Percentiles rank a stretch among this genome's conserved stretches.
Evolutionary conservation across 2,888 invertebrate species (phyloP).

Genomic region (Epicampocera succincta): DNA sequence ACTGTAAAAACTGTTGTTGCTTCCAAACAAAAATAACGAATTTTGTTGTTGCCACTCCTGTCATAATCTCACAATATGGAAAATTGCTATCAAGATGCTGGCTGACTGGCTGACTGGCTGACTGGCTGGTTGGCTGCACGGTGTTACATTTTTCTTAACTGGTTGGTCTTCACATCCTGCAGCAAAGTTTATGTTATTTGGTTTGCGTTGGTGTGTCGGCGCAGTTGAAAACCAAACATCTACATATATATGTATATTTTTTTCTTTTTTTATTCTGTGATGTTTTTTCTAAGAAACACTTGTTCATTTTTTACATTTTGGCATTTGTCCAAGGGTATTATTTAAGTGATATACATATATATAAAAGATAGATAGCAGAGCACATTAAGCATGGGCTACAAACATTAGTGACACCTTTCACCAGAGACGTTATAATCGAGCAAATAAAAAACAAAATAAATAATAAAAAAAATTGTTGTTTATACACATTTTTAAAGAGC

Average conservation of each 20-base stretch:
- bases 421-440: constrained; percentile 26
- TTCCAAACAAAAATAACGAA: constrained; percentile 16
- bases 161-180: not conserved
- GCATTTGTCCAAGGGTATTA: constrained; percentile 48
- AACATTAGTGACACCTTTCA: constrained; percentile 39
- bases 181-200: not conserved
- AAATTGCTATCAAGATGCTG: constrained; percentile 29
- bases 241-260: not conserved
- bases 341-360: constrained; percentile 25
- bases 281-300: constrained; percentile 28
- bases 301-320: constrained; percentile 38
- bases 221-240: not conserved
- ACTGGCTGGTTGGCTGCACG: not conserved
- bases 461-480: constrained; percentile 1
- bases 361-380: not conserved
- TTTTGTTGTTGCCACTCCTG: constrained; percentile 14
- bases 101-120: not conserved
- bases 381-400: constrained; percentile 13
- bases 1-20: not conserved
- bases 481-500: constrained; percentile 17
- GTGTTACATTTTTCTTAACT: constrained; percentile 14
- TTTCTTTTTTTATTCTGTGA: not conserved
- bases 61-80: constrained; percentile 29
- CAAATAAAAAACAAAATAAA: constrained; percentile 21
- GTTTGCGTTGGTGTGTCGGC: not conserved